Conservation (phyloP, 2,113 vertebrate species). For the Megaceryle maxima region DNA sequence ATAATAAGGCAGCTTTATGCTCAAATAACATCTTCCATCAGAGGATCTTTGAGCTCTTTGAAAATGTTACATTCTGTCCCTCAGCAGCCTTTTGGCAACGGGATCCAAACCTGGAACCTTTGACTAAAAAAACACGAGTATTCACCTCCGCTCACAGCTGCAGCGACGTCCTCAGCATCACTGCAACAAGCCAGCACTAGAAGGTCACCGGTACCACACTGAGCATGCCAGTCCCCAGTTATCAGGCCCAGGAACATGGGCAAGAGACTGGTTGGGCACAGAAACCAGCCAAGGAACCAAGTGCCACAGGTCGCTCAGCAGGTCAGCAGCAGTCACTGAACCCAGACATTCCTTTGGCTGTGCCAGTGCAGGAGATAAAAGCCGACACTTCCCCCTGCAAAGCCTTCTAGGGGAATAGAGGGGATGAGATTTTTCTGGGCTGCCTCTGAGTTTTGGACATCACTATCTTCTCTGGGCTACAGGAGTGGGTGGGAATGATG, state of each 20-base stretch:
- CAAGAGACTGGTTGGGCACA: neutral
- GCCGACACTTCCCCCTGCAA: neutral
- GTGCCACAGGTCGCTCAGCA: neutral
- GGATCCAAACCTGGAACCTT: neutral
- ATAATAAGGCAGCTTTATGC: neutral
- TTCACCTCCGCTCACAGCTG: neutral
- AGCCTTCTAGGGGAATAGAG: neutral
- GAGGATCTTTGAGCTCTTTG: neutral
- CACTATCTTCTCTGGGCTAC: neutral
- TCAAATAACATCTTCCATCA: neutral
- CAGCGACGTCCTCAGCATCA: neutral
- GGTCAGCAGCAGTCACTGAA: neutral
- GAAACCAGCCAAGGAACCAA: neutral
- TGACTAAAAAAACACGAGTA: neutral
- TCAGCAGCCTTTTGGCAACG: neutral
- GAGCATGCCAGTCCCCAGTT: neutral
- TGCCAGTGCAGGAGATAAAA: neutral
- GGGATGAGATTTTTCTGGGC: neutral
- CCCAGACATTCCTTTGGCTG: neutral
- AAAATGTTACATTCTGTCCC: neutral
- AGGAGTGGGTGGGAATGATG: neutral
- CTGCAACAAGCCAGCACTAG: neutral
- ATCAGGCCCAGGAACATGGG: rapidly evolving
- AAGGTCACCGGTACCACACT: rapidly evolving
- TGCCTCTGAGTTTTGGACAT: neutral